Percentiles rank a stretch among this genome's conserved stretches.
phyloP scores from a whole-genome alignment of 2,888 invertebrate species.

The Magallana nippona region DNA sequence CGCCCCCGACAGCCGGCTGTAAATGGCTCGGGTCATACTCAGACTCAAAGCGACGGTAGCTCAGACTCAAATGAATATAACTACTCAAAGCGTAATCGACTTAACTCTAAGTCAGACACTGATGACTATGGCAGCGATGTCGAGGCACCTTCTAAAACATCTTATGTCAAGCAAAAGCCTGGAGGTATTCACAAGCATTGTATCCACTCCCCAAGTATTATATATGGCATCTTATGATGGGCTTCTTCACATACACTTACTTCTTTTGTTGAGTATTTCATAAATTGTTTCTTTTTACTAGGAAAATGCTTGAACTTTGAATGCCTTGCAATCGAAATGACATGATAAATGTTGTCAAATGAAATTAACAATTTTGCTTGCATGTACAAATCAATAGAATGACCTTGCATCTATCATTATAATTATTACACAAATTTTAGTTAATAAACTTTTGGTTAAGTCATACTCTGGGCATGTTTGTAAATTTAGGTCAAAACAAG shows the following conservation, averaged over 20 bases:
- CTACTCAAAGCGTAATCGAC: slow-evolving; percentile 60
- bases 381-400: slow-evolving; percentile 5
- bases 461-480: not conserved
- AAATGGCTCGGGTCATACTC: slow-evolving; percentile 46
- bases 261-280: not conserved
- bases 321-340: not conserved
- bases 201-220: not conserved
- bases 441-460: not conserved
- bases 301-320: slow-evolving; percentile 14
- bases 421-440: not conserved
- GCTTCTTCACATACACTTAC: not conserved
- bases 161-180: slow-evolving; percentile 74
- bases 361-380: not conserved
- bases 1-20: slow-evolving; percentile 40
- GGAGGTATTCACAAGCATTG: slow-evolving; percentile 55
- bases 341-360: slow-evolving; percentile 29
- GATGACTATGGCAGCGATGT: slow-evolving; percentile 73
- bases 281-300: not conserved
- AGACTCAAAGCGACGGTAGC: slow-evolving; percentile 43
- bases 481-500: not conserved
- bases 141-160: slow-evolving; percentile 67
- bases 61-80: slow-evolving; percentile 52
- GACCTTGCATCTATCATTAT: not conserved
- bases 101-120: slow-evolving; percentile 63
- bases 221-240: not conserved